phyloP scores from a whole-genome alignment of 2,113 vertebrate species.

The Apodemus sylvaticus region DNA sequence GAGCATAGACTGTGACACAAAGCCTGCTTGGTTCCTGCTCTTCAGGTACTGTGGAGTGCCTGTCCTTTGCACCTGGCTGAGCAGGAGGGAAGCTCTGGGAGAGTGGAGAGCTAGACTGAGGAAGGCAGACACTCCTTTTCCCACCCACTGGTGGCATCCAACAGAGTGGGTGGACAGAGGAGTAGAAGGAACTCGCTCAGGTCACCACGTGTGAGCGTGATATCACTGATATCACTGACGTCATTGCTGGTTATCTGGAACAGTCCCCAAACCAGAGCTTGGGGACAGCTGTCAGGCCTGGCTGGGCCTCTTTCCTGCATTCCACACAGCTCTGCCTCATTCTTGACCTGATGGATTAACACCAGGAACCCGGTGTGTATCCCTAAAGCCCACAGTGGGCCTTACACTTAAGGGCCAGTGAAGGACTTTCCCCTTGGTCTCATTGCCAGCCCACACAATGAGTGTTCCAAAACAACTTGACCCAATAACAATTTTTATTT shows the following conservation, averaged over 20 bases:
- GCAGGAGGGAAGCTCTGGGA: neutral
- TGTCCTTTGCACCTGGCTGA: neutral
- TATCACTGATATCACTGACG: too few relatives aligned
- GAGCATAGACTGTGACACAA: neutral
- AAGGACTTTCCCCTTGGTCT: neutral
- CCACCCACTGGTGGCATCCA: neutral
- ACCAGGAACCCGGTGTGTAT: too few relatives aligned
- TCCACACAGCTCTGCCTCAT: neutral
- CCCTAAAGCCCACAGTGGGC: neutral
- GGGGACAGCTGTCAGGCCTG: neutral
- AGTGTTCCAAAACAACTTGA: neutral
- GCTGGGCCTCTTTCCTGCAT: neutral
- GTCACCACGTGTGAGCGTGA: neutral
- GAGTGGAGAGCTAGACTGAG: neutral
- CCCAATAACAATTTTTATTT: neutral
- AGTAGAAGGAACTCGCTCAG: neutral
- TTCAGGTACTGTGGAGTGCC: neutral
- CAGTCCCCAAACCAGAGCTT: neutral
- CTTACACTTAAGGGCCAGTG: neutral
- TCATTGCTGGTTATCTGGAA: neutral
- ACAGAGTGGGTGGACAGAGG: neutral
- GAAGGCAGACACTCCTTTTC: too few relatives aligned
- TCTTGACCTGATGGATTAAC: neutral
- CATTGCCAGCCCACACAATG: neutral
- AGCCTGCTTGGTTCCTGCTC: neutral